Evolutionary conservation across 2,888 invertebrate species (phyloP).

Genomic region (Helicoverpa assulta): DNA sequence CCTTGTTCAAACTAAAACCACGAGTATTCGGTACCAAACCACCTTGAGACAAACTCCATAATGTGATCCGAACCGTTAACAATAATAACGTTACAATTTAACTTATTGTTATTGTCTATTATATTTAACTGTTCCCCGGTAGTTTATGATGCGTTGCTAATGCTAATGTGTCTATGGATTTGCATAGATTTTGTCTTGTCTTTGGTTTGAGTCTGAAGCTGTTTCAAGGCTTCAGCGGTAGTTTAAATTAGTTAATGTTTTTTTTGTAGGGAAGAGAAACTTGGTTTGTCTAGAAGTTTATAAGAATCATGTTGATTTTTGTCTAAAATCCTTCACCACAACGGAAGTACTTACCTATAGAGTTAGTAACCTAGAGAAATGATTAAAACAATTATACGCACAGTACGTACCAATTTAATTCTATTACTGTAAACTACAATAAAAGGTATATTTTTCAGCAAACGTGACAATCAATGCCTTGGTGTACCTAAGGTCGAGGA

Average conservation of each 20-base stretch:
- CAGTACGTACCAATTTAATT: slow-evolving; percentile 3
- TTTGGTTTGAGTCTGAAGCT: slow-evolving; percentile 12
- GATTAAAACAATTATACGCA: slow-evolving; percentile 25
- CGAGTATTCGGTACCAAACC: slow-evolving; percentile 27
- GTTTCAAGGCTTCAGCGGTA: not conserved
- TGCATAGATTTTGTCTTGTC: slow-evolving; percentile 13
- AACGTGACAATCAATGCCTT: slow-evolving; percentile 33
- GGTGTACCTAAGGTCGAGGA: slow-evolving; percentile 50
- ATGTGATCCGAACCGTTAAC: slow-evolving; percentile 39
- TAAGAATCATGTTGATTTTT: too few species aligned
- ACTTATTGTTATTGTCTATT: slow-evolving; percentile 36
- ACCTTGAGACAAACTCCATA: slow-evolving; percentile 51
- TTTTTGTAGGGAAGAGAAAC: not conserved
- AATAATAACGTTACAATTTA: slow-evolving; percentile 42
- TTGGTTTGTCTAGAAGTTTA: too few species aligned
- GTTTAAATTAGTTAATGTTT: not conserved
- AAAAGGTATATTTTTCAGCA: slow-evolving; percentile 22
- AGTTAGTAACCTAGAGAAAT: not conserved
- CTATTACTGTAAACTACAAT: slow-evolving; percentile 31
- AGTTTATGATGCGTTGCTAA: slow-evolving; percentile 35
- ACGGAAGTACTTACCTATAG: slow-evolving; percentile 25
- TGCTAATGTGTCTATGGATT: slow-evolving; percentile 41
- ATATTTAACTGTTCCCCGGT: slow-evolving; percentile 26
- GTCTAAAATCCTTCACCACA: too few species aligned
- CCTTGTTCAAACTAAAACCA: slow-evolving; percentile 40